Percentiles rank a stretch among this genome's conserved stretches.
Conservation (phyloP, 2,888 invertebrate genomes). For the Limenitis camilla region DNA sequence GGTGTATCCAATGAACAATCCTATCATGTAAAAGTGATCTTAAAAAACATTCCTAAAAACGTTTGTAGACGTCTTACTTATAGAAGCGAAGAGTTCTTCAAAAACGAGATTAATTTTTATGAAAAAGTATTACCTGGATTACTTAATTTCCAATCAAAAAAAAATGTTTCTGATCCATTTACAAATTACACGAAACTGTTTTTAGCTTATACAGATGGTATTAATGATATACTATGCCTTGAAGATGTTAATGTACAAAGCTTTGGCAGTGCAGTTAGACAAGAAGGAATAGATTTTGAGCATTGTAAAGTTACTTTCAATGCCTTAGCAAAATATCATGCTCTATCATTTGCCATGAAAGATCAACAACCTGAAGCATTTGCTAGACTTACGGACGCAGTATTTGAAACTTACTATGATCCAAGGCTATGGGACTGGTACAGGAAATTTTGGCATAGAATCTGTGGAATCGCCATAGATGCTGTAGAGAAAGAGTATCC, state of each 20-base stretch:
- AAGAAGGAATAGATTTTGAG: slow-evolving; percentile 65
- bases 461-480: slow-evolving; percentile 73
- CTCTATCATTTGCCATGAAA: slow-evolving; percentile 74
- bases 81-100: slow-evolving; percentile 79
- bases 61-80: slow-evolving; percentile 77
- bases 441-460: slow-evolving; percentile 61
- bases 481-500: slow-evolving; percentile 79
- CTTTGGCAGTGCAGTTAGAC: slow-evolving; percentile 60
- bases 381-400: slow-evolving; percentile 42
- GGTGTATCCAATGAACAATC: slow-evolving; percentile 46
- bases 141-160: slow-evolving; percentile 55
- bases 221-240: slow-evolving; percentile 71
- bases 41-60: slow-evolving; percentile 80
- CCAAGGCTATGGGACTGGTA: slow-evolving; percentile 75
- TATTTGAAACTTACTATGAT: slow-evolving; percentile 76
- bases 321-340: slow-evolving; percentile 75
- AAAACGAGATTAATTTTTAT: slow-evolving; percentile 82
- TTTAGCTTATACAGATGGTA: slow-evolving; percentile 63
- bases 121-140: slow-evolving; percentile 62
- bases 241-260: slow-evolving; percentile 68
- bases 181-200: slow-evolving; percentile 65
- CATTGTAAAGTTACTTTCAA: slow-evolving; percentile 68
- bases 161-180: slow-evolving; percentile 61
- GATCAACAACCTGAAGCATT: slow-evolving; percentile 71
- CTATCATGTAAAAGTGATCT: slow-evolving; percentile 69